A percentile compares a stretch with the other conserved stretches of the same genome.
These are phyloP conservation scores for Drosophila malerkotliana DNA, from an alignment of 1,140 invertebrate species.

Conservation along the genomic window DNA sequence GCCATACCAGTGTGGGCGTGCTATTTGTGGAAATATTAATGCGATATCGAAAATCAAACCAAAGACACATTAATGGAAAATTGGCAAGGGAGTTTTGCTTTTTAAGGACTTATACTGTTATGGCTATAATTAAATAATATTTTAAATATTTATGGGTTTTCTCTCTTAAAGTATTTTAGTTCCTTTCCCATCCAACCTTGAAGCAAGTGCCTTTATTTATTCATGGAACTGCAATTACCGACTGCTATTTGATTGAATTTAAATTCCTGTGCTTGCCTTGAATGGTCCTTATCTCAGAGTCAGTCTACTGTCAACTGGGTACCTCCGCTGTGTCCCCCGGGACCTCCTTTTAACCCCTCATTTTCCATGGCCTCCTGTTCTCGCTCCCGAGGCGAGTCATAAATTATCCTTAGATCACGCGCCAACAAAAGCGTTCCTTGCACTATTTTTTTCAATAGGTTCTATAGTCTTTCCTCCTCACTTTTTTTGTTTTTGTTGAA, in stretches of 20 bases:
- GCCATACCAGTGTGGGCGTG: background rate
- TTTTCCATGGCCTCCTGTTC: background rate
- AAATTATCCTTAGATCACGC: constrained; percentile 62
- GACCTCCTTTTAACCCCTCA: background rate
- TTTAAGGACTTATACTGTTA: constrained; percentile 8
- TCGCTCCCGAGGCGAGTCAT: constrained; percentile 31
- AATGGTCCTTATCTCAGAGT: constrained; percentile 41
- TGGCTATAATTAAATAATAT: background rate
- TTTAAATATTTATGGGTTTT: background rate
- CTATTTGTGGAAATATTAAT: constrained; percentile 26
- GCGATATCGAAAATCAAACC: constrained; percentile 6
- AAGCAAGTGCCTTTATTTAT: constrained; percentile 6
- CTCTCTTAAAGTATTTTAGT: background rate
- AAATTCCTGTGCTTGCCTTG: constrained; percentile 38
- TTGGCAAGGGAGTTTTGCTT: background rate
- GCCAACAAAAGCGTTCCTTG: constrained; percentile 49
- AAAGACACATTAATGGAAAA: constrained; percentile 11
- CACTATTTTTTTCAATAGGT: constrained; percentile 22
- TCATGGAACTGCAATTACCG: constrained; percentile 40
- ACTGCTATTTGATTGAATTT: constrained; percentile 52
- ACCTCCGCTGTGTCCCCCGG: background rate
- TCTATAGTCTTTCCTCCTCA: background rate
- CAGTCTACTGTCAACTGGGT: constrained; percentile 26
- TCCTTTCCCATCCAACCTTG: constrained; percentile 2
- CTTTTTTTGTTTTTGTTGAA: constrained; percentile 24